These are phyloP conservation scores for Saccopteryx leptura DNA, from an alignment of 2,113 vertebrate species.

Conservation along the genomic window DNA sequence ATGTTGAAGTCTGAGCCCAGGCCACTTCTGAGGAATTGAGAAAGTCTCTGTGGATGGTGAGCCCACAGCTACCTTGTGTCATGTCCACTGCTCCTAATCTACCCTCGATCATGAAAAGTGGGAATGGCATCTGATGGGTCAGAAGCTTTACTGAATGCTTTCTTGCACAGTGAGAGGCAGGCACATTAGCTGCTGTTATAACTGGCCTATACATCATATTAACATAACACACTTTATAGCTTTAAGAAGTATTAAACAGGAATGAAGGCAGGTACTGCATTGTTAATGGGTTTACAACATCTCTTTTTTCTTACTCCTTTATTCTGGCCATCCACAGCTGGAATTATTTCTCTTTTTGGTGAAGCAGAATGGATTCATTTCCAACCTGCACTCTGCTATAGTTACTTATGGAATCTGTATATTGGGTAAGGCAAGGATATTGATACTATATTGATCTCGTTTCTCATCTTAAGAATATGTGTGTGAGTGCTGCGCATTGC, in stretches of 20 bases:
- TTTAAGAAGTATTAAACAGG: constrained; percentile 88
- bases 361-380: constrained; percentile 74
- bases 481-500: not conserved
- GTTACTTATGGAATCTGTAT: constrained; percentile 61
- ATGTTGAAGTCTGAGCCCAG: not conserved
- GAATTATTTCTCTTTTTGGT: constrained; percentile 79
- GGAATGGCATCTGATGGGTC: constrained; percentile 57
- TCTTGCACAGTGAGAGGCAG: constrained; percentile 83
- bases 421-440: constrained; percentile 61
- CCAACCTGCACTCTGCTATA: constrained; percentile 60
- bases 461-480: constrained; percentile 50
- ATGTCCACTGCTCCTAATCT: not conserved
- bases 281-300: constrained; percentile 86
- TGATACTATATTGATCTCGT: constrained; percentile 46
- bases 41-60: not conserved
- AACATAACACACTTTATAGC: constrained; percentile 86
- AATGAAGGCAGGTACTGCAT: constrained; percentile 81
- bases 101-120: constrained; percentile 54
- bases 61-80: not conserved
- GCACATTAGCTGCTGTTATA: constrained; percentile 84
- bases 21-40: not conserved
- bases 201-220: constrained; percentile 84
- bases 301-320: constrained; percentile 78
- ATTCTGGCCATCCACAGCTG: constrained; percentile 68
- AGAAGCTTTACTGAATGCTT: constrained; percentile 80